Evolutionary conservation across 1,140 invertebrate species (phyloP).

Genomic region (Sminthurides bifidus): DNA sequence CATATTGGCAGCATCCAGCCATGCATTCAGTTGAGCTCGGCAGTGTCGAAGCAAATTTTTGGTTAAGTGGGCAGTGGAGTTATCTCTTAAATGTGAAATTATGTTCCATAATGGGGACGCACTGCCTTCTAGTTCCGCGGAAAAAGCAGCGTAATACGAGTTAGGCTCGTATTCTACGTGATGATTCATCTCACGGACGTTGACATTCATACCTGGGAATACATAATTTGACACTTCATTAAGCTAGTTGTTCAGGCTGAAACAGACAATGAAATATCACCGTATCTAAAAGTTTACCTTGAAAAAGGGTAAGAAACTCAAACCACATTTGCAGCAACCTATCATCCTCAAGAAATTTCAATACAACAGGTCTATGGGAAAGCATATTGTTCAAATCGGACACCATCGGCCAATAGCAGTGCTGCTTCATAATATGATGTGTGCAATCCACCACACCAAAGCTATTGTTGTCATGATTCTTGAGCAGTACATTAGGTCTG

Average conservation of each 20-base stretch:
- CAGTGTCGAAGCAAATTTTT: constrained; percentile 60
- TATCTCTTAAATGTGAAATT: constrained; percentile 68
- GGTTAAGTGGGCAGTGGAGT: constrained; percentile 56
- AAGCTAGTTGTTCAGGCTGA: background rate
- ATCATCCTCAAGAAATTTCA: constrained; percentile 76
- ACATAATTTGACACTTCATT: constrained; percentile 10
- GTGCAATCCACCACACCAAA: constrained; percentile 89
- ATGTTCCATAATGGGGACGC: constrained; percentile 96
- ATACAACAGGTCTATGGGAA: constrained; percentile 76
- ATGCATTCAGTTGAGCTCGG: constrained; percentile 62
- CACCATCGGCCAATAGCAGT: constrained; percentile 95
- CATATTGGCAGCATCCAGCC: constrained; percentile 52
- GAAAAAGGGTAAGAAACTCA: constrained; percentile 80
- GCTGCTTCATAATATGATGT: constrained; percentile 84
- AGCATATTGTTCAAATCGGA: constrained; percentile 96
- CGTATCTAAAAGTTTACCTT: constrained; percentile 49
- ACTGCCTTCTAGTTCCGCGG: constrained; percentile 87
- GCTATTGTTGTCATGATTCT: constrained; percentile 42
- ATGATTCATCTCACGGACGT: constrained; percentile 71
- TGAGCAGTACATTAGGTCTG: constrained; percentile 66
- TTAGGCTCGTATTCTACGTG: constrained; percentile 96
- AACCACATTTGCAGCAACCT: constrained; percentile 87
- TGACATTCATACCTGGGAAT: constrained; percentile 80
- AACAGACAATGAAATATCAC: background rate
- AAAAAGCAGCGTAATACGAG: constrained; percentile 93